Evolutionary conservation across 37 sponge, comb jelly and placozoan species (phyloP), one percentile per base, ranked within the genome.

Genomic region (Cladorhizidae sp.): DNA sequence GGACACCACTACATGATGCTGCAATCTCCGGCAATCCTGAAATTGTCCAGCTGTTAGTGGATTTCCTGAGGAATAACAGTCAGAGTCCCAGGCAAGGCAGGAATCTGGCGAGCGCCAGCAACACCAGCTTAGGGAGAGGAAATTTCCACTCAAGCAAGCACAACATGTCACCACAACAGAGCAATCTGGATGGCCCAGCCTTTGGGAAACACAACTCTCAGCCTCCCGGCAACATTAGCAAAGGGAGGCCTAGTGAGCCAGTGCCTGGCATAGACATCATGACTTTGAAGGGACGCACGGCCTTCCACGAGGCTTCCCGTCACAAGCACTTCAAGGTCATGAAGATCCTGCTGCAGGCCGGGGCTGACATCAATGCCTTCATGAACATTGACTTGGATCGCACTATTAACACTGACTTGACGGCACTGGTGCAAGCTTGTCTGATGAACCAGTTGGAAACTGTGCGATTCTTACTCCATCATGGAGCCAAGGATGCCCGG

Each of bases 351-450:
- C 81, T 87, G 1, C 56, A 67, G 21, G 85, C 86, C 31, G 95
- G 92, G 12, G 95, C 91, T 28, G 89, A 95, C 45, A 82, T 95
- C 75, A 95, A 95, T 68, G 84, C 89, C 17, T 56, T 57, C 57
- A 87, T 87, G 69, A 58, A 69, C n/a, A 90, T 88, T 0, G 64
- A 61, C 0, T 80, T 89, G 0, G 79, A 86, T 43, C 31, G 43
- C 20, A 54, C 35, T 0, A 50, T 72, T 36, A 82, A 89, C 58
- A 65, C 80, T 31, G 91, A 88, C 52, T 54, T 88, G 52, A 95
- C 91, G 39, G 86, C 89, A 2, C 80, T 95, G 73, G 89, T 93
- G 0, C 80, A 83, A 31, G 95, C 95, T 35, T 83, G 79, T 21
- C 49, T 85, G 50, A 73, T 61, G 74, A 68, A 80, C 39, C 49